phyloP scores from a whole-genome alignment of 1,140 invertebrate genomes.

The Brachionus asplanchnoidis region DNA sequence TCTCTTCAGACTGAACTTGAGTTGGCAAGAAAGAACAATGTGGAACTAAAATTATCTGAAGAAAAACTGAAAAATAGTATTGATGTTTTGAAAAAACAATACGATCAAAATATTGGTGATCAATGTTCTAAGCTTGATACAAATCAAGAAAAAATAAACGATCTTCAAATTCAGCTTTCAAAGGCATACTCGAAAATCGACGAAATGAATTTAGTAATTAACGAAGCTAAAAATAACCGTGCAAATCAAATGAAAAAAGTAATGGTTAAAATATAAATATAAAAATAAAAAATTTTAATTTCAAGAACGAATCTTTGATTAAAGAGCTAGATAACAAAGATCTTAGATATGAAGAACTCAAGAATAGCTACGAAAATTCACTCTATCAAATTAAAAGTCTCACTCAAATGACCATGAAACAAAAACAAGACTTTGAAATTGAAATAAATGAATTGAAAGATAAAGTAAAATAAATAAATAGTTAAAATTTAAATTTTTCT shows the following conservation, averaged over 20 bases:
- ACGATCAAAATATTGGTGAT: not conserved
- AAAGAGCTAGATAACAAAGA: not conserved
- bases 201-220: slow-evolving; percentile 3
- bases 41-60: not conserved
- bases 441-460: not conserved
- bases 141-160: not conserved
- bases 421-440: slow-evolving; percentile 4
- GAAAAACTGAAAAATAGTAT: not conserved
- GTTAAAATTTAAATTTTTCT: not conserved
- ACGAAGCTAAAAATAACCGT: not conserved
- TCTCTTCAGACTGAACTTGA: not conserved
- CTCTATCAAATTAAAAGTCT: not conserved
- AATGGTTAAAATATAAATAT: not conserved
- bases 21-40: not conserved
- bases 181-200: not conserved
- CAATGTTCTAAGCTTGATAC: slow-evolving; percentile 3
- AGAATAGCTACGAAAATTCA: not conserved
- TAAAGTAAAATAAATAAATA: not conserved
- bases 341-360: slow-evolving; percentile 9
- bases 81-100: slow-evolving; percentile 14
- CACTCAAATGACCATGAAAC: not conserved
- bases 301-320: not conserved
- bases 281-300: not conserved
- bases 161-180: not conserved
- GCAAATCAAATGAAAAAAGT: not conserved